Conservation (phyloP, 2,797 vertebrate species). For the Sciaenops ocellatus region DNA sequence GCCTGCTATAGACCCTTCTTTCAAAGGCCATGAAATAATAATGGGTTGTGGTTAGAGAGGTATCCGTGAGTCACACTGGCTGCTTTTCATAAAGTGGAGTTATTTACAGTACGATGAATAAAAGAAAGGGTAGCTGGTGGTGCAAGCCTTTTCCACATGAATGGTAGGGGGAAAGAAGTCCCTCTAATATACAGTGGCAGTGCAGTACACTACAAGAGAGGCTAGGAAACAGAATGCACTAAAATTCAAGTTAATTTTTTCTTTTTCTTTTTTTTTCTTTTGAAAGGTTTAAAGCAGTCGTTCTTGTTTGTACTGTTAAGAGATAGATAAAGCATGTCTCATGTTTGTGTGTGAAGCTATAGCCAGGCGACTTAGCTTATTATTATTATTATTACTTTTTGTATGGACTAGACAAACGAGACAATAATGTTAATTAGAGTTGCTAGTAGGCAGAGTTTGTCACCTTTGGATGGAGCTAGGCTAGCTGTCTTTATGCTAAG, state of each 20-base stretch:
- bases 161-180: constrained; percentile 67
- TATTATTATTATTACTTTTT: too few species aligned
- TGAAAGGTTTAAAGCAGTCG: constrained; percentile 16
- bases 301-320: not conserved
- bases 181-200: constrained; percentile 79
- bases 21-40: constrained; percentile 91
- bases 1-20: constrained; percentile 85
- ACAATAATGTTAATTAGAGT: not conserved
- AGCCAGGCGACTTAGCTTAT: not conserved
- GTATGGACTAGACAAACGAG: not conserved
- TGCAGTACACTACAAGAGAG: constrained; percentile 50
- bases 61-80: constrained; percentile 87
- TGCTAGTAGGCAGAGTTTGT: not conserved
- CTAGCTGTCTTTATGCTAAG: not conserved
- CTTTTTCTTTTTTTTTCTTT: not conserved
- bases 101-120: constrained; percentile 90
- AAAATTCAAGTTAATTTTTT: constrained; percentile 67
- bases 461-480: not conserved
- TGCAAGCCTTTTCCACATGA: constrained; percentile 85
- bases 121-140: constrained; percentile 86
- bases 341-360: not conserved
- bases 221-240: constrained; percentile 39
- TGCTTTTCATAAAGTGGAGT: constrained; percentile 90
- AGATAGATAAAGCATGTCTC: not conserved
- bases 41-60: constrained; percentile 88